Evolutionary conservation across 2,797 vertebrate species (phyloP).

Genomic region (Morus bassanus): DNA sequence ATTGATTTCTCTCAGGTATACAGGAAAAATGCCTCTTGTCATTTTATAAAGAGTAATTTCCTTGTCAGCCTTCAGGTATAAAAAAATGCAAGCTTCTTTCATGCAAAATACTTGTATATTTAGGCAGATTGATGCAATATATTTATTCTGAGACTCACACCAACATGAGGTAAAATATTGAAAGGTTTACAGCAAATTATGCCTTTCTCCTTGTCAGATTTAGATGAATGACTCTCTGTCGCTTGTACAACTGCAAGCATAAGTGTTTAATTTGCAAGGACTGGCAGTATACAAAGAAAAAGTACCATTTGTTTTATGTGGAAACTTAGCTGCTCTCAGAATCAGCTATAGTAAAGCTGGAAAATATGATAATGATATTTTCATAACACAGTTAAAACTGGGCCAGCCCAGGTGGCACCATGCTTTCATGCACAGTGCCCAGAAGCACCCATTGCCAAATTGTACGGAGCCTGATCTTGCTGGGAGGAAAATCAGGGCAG

Average conservation of each 20-base stretch:
- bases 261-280: background rate
- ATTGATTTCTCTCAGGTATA: background rate
- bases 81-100: background rate
- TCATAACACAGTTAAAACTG: background rate
- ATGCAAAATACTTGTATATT: background rate
- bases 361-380: slow-evolving; percentile 52
- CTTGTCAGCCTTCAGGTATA: background rate
- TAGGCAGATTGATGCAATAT: background rate
- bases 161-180: background rate
- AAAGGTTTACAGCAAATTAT: background rate
- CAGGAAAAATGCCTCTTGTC: background rate
- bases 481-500: background rate
- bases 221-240: background rate
- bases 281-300: background rate
- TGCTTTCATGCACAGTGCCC: background rate
- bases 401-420: slow-evolving; percentile 26
- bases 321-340: slow-evolving; percentile 43
- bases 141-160: background rate
- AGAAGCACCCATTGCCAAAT: background rate
- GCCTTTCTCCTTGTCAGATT: background rate
- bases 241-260: too few relatives aligned
- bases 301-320: slow-evolving; percentile 30
- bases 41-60: background rate
- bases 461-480: background rate
- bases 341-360: slow-evolving; percentile 15